Base-by-base conservation (phyloP, 2,888 invertebrate species). In the Eilema caniola region DNA sequence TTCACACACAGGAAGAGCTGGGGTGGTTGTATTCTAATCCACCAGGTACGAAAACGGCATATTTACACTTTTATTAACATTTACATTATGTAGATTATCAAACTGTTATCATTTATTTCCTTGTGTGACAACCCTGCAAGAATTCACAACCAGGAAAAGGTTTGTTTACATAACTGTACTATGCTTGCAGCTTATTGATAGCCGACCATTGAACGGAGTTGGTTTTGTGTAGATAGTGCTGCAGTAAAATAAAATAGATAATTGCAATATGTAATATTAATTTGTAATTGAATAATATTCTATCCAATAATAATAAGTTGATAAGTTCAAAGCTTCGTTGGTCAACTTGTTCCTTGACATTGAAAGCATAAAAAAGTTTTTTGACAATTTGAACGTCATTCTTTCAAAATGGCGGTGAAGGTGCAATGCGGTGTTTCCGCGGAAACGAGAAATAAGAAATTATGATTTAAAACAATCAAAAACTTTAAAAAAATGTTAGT, bases 401-500 rank as follows among this genome's bases (percentile, higher is more conserved):
- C 76, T 69, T 84, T 85, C 85, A 89, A 90, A 91, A 94, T 94
- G 93, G 93, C 90, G 89, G 80, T 84, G 90, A 86, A 90, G 93
- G 94, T 94, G 94, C 94, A 94, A 92, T 95, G 95, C 94, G 93
- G 95, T 93, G 94, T 94, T 94, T 94, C 93, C 93, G 93, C 92
- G 90, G 92, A 93, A 93, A 92, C 92, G 88, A 90, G 83, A 90
- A 90, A 82, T 86, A 87, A 83, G 86, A 84, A 91, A 91, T 92
- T 91, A 91, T 94, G 93, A 93, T 91, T 89, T 87, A 85, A 86
- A 85, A 85, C 84, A 86, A 81, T 82, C 85, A 88, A 90, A 89
- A 88, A 88, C 87, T 86, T 53, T 79, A 75, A 84, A 93, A 53
- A 90, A 89, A 93, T 93, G 92, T 86, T 89, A 87, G 85, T 90